Evolutionary conservation across 1,140 invertebrate species (phyloP).

Genomic region (Hermetia illucens): DNA sequence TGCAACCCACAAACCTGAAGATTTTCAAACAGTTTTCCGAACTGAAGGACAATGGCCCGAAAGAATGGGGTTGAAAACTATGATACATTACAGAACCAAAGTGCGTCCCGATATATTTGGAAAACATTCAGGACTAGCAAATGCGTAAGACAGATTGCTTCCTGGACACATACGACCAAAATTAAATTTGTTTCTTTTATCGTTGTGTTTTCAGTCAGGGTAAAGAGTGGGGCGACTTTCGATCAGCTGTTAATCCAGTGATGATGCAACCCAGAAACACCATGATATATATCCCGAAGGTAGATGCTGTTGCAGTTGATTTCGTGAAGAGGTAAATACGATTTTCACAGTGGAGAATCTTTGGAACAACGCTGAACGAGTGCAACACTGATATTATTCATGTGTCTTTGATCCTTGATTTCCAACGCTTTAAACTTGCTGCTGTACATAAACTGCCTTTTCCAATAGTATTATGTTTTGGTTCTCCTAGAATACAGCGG

Average conservation of each 20-base stretch:
- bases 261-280: slow-evolving; percentile 8
- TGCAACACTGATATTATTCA: too few relatives aligned
- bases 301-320: slow-evolving; percentile 5
- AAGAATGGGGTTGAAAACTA: slow-evolving; percentile 5
- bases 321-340: slow-evolving; percentile 5
- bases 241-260: slow-evolving; percentile 8
- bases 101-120: slow-evolving; percentile 7
- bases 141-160: slow-evolving; percentile 10
- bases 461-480: too few relatives aligned
- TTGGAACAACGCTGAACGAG: too few relatives aligned
- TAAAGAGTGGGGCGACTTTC: slow-evolving; percentile 8
- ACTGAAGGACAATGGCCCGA: slow-evolving; percentile 6
- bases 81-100: slow-evolving; percentile 9
- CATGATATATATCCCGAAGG: slow-evolving; percentile 5
- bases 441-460: background rate
- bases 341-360: too few relatives aligned
- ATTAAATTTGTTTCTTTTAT: background rate
- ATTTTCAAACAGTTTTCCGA: slow-evolving; percentile 10
- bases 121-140: slow-evolving; percentile 4
- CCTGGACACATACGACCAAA: too few relatives aligned
- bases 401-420: background rate
- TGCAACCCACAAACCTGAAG: slow-evolving; percentile 6
- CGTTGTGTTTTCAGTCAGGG: slow-evolving; percentile 4
- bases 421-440: background rate
- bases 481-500: background rate